Percentiles rank a stretch among this genome's conserved stretches.
Conservation (phyloP, 2,888 invertebrate species). For the Venustoraphidia nigricollis region DNA sequence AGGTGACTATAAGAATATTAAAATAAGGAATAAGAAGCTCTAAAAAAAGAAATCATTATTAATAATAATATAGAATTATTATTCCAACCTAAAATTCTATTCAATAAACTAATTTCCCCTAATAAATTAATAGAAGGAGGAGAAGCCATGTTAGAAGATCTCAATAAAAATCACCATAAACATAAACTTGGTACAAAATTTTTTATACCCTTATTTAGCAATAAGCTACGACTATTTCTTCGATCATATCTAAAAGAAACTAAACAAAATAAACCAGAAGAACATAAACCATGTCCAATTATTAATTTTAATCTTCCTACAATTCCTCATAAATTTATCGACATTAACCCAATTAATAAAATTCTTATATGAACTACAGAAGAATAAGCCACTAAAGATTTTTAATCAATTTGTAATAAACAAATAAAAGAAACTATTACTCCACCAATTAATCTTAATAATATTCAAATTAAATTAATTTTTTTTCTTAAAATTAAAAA, state of each 20-base stretch:
- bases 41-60: conserved; percentile 45
- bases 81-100: conserved; percentile 37
- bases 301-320: conserved; percentile 39
- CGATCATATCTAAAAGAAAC: conserved; percentile 48
- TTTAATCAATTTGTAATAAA: conserved; percentile 53
- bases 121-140: conserved; percentile 53
- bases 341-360: conserved; percentile 39
- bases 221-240: conserved; percentile 39
- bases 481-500: conserved; percentile 30
- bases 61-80: conserved; percentile 34
- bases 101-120: conserved; percentile 48
- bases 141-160: conserved; percentile 45
- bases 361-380: conserved; percentile 56
- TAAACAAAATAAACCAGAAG: conserved; percentile 49
- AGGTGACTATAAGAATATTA: conserved; percentile 47
- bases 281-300: conserved; percentile 49
- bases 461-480: conserved; percentile 35
- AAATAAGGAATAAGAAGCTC: conserved; percentile 46
- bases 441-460: conserved; percentile 39
- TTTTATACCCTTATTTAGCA: conserved; percentile 46
- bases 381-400: conserved; percentile 58
- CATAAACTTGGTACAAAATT: conserved; percentile 39
- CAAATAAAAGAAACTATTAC: conserved; percentile 46
- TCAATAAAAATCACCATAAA: conserved; percentile 49
- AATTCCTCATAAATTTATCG: conserved; percentile 36